Evolutionary conservation across 2,888 invertebrate genomes (phyloP).

Genomic region (Amblyjoppa fuscipennis): DNA sequence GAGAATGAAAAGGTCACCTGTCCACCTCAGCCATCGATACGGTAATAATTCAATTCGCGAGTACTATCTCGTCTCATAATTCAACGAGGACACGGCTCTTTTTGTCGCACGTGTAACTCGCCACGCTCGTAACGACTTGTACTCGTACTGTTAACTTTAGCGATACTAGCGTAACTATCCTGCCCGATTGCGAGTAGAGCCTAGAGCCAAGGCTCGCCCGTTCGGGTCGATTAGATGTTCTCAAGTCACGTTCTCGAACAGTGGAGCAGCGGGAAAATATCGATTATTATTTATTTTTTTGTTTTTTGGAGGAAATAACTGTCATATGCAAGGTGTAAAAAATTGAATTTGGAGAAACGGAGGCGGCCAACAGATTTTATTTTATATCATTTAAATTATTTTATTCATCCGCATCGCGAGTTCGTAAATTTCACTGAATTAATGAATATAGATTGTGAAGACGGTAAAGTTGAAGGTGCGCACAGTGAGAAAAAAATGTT

Average conservation of each 20-base stretch:
- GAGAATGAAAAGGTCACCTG: neutral
- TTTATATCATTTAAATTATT: neutral
- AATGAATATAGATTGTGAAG: neutral
- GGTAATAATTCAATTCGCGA: neutral
- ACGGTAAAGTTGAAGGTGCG: neutral
- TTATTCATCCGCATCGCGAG: neutral
- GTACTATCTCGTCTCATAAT: conserved; percentile 1
- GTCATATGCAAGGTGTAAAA: neutral
- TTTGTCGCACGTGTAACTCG: conserved; percentile 32
- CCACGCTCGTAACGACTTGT: conserved; percentile 13
- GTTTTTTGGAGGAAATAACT: neutral
- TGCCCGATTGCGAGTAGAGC: conserved; percentile 25
- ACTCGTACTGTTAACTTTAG: conserved; percentile 19
- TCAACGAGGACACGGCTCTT: neutral
- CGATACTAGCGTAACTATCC: conserved; percentile 46
- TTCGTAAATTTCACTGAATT: neutral
- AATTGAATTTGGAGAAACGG: neutral
- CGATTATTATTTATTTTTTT: neutral
- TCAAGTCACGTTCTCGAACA: conserved; percentile 19
- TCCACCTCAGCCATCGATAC: neutral
- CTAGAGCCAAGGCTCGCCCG: conserved; percentile 5
- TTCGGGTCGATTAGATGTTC: conserved; percentile 41
- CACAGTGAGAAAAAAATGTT: too few species aligned
- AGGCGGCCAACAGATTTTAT: neutral
- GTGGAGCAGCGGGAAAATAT: neutral